Base-by-base conservation (phyloP, 1,140 invertebrate species). In the Cepaea nemoralis region DNA sequence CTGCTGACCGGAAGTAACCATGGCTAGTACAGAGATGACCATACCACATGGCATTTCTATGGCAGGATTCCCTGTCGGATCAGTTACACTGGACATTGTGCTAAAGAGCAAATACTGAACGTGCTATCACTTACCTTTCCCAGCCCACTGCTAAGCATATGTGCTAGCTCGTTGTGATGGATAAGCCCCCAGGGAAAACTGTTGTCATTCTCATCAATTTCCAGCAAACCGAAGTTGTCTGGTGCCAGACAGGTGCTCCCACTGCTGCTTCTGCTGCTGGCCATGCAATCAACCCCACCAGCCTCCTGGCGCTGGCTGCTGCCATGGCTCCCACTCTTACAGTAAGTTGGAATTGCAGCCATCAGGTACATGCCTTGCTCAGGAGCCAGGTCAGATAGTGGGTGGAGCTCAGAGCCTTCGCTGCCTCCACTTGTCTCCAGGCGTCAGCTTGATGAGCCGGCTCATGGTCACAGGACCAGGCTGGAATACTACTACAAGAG, bases 71-170 rank as follows among this genome's bases (percentile, higher is more conserved):
- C 50, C 16, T 55, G 16, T 55, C 50, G n/a, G 16, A 16, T 55
- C 50, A n/a, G n/a, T n/a, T n/a, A n/a, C n/a, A n/a, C n/a, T n/a
- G n/a, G n/a, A n/a, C n/a, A n/a, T 69, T 69, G 27, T 33, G 66
- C 14, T 14, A 19, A 33, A 69, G 19, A 73, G 19, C 70, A 10
- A 73, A 40, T 70, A 59, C n/a, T n/a, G n/a, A n/a, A n/a, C n/a
- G n/a, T n/a, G n/a, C n/a, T n/a, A n/a, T n/a, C n/a, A 14, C 75
- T 77, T 80, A 88, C 87, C 84, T 88, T 88, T 31, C 85, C 85
- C 22, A 85, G 55, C 22, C 85, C 84, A 59, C 50, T 84, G 82
- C 80, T 86, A 33, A 88, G 67, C 63, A 88, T 78, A 12, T 77
- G 66, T 27, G 84, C 83, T 59, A 88, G 79, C 48, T 85, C 82